A percentile compares a stretch with the other conserved stretches of the same genome.
These are phyloP conservation scores for Sebastes goodei DNA, from an alignment of 2,797 vertebrate genomes.

Conservation along the genomic window DNA sequence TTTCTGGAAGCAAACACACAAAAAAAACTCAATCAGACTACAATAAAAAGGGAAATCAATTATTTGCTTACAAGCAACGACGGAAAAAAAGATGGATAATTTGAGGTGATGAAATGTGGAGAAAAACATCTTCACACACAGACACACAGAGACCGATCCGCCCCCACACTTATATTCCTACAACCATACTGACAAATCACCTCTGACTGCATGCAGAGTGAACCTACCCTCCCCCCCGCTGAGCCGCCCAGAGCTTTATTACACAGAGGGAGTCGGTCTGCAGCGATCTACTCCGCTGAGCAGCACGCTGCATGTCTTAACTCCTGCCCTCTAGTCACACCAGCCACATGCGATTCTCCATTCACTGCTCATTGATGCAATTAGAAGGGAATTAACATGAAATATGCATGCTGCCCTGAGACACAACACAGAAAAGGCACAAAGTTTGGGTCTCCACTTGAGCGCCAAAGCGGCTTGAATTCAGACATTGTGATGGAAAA, in stretches of 20 bases:
- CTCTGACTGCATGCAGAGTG: constrained; percentile 56
- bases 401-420: constrained; percentile 30
- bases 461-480: constrained; percentile 44
- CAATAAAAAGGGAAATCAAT: constrained; percentile 41
- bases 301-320: constrained; percentile 45
- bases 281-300: constrained; percentile 37
- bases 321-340: constrained; percentile 44
- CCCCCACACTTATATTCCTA: constrained; percentile 45
- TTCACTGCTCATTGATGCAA: constrained; percentile 66
- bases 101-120: constrained; percentile 59
- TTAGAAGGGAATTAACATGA: constrained; percentile 70
- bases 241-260: constrained; percentile 58
- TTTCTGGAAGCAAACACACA: constrained; percentile 10
- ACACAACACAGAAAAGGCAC: constrained; percentile 6
- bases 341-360: constrained; percentile 44
- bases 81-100: constrained; percentile 19
- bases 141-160: constrained; percentile 30
- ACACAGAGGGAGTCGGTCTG: constrained; percentile 36
- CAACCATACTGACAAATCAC: constrained; percentile 66
- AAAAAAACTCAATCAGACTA: constrained; percentile 14
- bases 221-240: not conserved
- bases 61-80: constrained; percentile 37
- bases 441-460: constrained; percentile 37
- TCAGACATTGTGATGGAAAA: constrained; percentile 53
- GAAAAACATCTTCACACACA: constrained; percentile 43